phyloP scores from a whole-genome alignment of 1,140 invertebrate species.

The Oreohelix idahoensis region DNA sequence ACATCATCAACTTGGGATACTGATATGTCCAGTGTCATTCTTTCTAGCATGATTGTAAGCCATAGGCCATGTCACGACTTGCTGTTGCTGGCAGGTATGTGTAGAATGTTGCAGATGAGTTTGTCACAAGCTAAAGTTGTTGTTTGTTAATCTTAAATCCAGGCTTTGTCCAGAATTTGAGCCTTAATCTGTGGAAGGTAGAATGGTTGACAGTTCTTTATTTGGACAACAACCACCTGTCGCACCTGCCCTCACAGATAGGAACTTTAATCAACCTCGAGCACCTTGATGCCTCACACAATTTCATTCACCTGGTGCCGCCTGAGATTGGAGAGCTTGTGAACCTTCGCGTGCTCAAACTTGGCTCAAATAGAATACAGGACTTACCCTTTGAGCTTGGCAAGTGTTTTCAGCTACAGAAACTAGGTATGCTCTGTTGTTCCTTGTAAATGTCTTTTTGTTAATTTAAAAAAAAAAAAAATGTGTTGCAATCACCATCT shows the following conservation, averaged over 20 bases:
- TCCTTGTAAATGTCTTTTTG: neutral
- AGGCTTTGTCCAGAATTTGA: constrained; percentile 94
- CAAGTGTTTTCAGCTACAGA: constrained; percentile 91
- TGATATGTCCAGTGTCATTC: too few relatives aligned
- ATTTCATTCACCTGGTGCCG: constrained; percentile 91
- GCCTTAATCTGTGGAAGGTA: constrained; percentile 90
- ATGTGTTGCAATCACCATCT: too few relatives aligned
- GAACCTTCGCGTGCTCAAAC: constrained; percentile 91
- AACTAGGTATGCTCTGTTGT: constrained; percentile 11
- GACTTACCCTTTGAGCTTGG: constrained; percentile 96
- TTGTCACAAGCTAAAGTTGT: too few relatives aligned
- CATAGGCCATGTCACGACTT: too few relatives aligned
- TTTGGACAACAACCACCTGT: constrained; percentile 93
- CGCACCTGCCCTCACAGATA: constrained; percentile 90
- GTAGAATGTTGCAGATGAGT: too few relatives aligned
- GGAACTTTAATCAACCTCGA: constrained; percentile 86
- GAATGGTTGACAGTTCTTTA: constrained; percentile 92
- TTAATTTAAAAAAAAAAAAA: too few relatives aligned
- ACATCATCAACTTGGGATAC: too few relatives aligned
- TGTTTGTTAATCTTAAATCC: constrained; percentile 57
- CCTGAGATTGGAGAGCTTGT: constrained; percentile 96
- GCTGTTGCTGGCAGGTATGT: too few relatives aligned
- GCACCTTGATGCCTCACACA: constrained; percentile 90
- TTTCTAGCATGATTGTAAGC: too few relatives aligned
- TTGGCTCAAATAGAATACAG: constrained; percentile 94